Conservation (phyloP, 2,797 vertebrate genomes). For the Tangara arthus region DNA sequence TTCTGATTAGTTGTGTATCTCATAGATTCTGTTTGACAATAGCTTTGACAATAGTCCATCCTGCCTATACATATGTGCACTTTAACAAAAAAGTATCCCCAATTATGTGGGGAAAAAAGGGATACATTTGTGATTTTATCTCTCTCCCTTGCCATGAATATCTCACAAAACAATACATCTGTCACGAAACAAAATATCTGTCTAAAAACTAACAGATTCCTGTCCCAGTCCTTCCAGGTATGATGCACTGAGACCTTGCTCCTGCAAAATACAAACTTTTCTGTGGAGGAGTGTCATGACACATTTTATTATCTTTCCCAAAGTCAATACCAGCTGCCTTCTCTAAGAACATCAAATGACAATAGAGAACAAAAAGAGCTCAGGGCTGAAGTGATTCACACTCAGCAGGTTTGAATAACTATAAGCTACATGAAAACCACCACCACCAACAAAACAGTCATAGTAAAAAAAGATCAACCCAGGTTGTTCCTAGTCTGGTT, state of each 20-base stretch:
- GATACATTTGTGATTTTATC: fast-evolving
- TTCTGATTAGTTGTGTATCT: neutral
- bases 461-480: too few relatives aligned
- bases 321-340: neutral
- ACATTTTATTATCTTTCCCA: neutral
- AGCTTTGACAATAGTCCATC: neutral
- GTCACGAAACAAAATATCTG: neutral
- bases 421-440: neutral
- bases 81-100: neutral
- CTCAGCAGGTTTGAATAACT: neutral
- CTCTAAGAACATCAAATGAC: neutral
- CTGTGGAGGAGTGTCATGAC: neutral
- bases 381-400: neutral
- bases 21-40: neutral
- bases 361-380: neutral
- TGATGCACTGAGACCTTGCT: neutral
- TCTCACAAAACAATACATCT: neutral
- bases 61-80: fast-evolving
- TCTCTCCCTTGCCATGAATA: neutral
- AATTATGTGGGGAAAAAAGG: neutral
- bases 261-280: neutral
- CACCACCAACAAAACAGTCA: neutral
- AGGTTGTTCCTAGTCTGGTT: neutral
- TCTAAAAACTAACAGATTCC: neutral
- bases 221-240: neutral